Base-by-base conservation (phyloP, 2,113 vertebrate species). In the Oncorhynchus keta region DNA sequence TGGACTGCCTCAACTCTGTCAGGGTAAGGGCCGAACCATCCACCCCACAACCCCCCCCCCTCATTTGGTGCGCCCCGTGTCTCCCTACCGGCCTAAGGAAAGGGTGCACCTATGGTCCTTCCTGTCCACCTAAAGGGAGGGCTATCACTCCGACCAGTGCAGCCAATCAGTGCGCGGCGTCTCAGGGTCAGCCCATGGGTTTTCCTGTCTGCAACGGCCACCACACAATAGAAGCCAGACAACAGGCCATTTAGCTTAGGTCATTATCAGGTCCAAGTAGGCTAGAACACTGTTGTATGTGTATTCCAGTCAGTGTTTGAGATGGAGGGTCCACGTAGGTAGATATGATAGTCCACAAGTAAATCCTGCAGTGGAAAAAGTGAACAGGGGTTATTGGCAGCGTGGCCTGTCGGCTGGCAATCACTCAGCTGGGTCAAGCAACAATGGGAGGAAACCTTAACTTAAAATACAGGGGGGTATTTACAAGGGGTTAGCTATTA, bases 1-100 rank as follows among this genome's bases (percentile, higher is more conserved):
- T 90, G 45, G 93, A 94, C 86, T 94, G 93, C 64, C 92, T 94
- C 57, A 93, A 93, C 87, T 94, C 92, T 0, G 92, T 94, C 73
- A 85, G 93, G 91, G 93, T 94, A 84, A 89, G 86, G 68, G 16
- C 30, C 66, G 49, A 75, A 75, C 51, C 69, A 66, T 18, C 24
- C 24, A 26, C 51, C 18, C 28, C 30, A 5, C 55, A 24, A 18
- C 22, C 72, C 71, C 59, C 28, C 14, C 57, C 48, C 24, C 45
- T 32, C 22, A 35, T n/a, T 28, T 55, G n/a, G 64, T 57, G 26
- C 20, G 76, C 39, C n/a, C 59, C n/a, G 59, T 7, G n/a, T 22
- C 59, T 65, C 75, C 51, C 66, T 69, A 6, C 22, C 20, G 55
- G 68, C 74, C 51, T 64, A 16, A 45, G 76, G 73, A 79, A 79